Base-by-base conservation (phyloP, 2,113 vertebrate genomes). In the Leptobrachium ailaonicum region DNA sequence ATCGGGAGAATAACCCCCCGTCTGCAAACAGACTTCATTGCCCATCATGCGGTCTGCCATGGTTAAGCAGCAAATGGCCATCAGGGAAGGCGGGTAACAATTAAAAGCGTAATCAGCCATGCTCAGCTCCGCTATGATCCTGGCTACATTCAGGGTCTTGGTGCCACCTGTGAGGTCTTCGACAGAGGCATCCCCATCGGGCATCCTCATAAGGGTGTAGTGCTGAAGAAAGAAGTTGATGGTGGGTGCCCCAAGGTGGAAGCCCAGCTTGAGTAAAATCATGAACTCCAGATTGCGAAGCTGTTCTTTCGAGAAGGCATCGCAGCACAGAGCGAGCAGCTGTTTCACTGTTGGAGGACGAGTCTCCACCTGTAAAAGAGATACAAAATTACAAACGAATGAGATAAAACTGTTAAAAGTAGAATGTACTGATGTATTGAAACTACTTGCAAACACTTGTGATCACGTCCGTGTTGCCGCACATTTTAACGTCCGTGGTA, bases 221-320 rank as follows among this genome's bases (percentile, higher is more conserved):
- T 95, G 92, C 83, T 98, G 95, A 67, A 98, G 86, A 83, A 98
- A 99, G 87, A 96, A 97, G 84, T 89, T 94, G 79, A 94, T 71
- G 1, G 96, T 98, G 40, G 97, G 96, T 0, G 95, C 94, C 10
- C 87, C 84, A n/a, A 99, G 80, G 32, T 90, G 84, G 88, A 97
- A 99, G 63, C 88, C 83, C 40, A 99, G 94, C 54, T 93, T 93
- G 62, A 93, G 86, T 8, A 99, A 89, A 75, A 99, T 87, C 68
- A 99, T 91, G 84, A 95, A 92, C 85, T 99, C 97, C 11, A 99
- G 90, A 80, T 97, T 98, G 82, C 93, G 92, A 84, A 99, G 93
- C 88, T 99, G 97, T 81, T 96, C 93, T 20, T 86, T 87, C 5
- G 90, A 94, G 88, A 97, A 99, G 62, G 91, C 89, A 0, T 90